Conservation (phyloP, 2,888 invertebrate genomes). For the Azorinus chamasolen region DNA sequence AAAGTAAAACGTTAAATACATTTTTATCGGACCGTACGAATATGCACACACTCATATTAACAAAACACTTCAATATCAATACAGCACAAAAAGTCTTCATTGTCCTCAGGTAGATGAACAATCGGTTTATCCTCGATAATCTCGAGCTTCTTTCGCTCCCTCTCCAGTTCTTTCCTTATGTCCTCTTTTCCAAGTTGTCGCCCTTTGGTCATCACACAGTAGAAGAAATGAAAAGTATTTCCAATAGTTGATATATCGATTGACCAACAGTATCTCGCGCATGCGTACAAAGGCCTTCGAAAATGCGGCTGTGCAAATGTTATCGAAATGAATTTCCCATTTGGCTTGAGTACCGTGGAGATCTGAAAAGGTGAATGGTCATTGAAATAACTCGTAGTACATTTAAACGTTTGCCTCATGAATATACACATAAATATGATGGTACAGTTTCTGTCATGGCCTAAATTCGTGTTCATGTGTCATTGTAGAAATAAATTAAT, state of each 20-base stretch:
- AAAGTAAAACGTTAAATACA: too few species aligned
- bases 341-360: constrained; percentile 36
- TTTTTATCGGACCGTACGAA: too few species aligned
- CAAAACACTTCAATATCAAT: too few species aligned
- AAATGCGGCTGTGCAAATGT: constrained; percentile 66
- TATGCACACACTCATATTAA: too few species aligned
- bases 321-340: constrained; percentile 66
- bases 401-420: too few species aligned
- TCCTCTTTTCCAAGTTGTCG: constrained; percentile 45
- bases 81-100: constrained; percentile 23
- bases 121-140: background rate
- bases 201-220: constrained; percentile 62
- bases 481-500: too few species aligned
- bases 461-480: too few species aligned
- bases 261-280: constrained; percentile 51
- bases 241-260: constrained; percentile 52
- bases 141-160: constrained; percentile 9
- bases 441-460: too few species aligned
- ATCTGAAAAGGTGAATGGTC: constrained; percentile 35
- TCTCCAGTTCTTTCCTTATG: constrained; percentile 37
- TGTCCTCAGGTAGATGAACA: background rate
- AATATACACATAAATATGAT: too few species aligned
- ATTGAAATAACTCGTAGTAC: background rate
- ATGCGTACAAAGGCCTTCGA: constrained; percentile 52
- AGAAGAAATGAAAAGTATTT: constrained; percentile 58